These are phyloP conservation scores for Nezara viridula DNA, from an alignment of 2,888 invertebrate species.

Conservation along the genomic window DNA sequence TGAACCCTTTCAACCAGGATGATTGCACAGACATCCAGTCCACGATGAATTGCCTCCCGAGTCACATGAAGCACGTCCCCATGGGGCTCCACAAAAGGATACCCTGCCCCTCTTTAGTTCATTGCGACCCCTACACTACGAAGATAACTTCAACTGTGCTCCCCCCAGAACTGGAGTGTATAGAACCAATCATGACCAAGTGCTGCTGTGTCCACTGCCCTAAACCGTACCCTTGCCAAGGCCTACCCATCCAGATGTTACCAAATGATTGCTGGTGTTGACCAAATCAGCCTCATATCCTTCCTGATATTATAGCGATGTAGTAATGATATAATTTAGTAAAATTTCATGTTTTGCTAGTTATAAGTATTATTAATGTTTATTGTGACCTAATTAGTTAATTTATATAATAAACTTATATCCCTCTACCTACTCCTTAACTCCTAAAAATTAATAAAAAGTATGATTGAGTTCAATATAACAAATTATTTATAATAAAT, in stretches of 20 bases:
- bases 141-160: not conserved
- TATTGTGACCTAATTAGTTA: not conserved
- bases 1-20: not conserved
- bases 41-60: not conserved
- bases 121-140: not conserved
- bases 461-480: not conserved
- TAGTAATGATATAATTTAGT: not conserved
- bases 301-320: not conserved
- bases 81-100: not conserved
- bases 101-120: too few species aligned
- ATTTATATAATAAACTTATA: not conserved
- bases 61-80: not conserved
- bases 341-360: not conserved
- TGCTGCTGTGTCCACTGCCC: not conserved
- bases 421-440: not conserved
- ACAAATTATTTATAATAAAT: not conserved
- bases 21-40: not conserved
- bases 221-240: not conserved
- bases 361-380: not conserved
- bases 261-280: not conserved
- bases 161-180: not conserved
- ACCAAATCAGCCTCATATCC: not conserved
- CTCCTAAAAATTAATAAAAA: not conserved
- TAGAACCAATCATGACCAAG: not conserved
- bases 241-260: not conserved